A percentile compares a stretch with the other conserved stretches of the same genome.
Evolutionary conservation across 1,140 invertebrate species (phyloP).

Genomic region (Aporrectodea caliginosa): DNA sequence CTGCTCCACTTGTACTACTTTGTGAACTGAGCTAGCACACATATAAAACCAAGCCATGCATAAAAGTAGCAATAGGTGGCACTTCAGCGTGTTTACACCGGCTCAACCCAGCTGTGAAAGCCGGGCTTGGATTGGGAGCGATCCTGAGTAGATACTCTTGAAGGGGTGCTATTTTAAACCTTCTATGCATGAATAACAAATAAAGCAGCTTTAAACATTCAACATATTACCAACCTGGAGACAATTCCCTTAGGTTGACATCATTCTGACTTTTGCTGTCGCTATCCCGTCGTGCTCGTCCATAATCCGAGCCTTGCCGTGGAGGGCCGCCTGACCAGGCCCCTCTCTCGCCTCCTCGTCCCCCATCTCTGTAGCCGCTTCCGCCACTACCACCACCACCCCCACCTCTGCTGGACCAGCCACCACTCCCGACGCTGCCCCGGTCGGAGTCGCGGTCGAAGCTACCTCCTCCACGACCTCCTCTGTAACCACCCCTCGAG

Average conservation of each 20-base stretch:
- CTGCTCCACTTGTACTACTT: too few relatives aligned
- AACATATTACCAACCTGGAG: slow-evolving; percentile 6
- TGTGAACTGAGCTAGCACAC: too few relatives aligned
- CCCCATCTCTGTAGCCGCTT: not conserved
- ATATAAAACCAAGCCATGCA: too few relatives aligned
- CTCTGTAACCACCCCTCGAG: not conserved
- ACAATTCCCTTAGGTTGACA: slow-evolving; percentile 12
- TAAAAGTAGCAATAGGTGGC: too few relatives aligned
- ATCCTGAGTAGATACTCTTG: too few relatives aligned
- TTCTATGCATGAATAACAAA: too few relatives aligned
- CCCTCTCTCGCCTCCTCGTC: slow-evolving; percentile 1
- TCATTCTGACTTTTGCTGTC: slow-evolving; percentile 22
- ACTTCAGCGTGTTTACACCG: too few relatives aligned
- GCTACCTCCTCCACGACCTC: not conserved
- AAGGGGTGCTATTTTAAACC: too few relatives aligned
- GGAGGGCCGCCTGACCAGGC: not conserved
- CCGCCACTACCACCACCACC: not conserved
- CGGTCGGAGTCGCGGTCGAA: not conserved
- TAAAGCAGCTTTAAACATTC: too few relatives aligned
- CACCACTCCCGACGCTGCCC: not conserved
- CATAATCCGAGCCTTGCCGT: not conserved
- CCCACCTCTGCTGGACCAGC: slow-evolving; percentile 7
- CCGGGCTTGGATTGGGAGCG: too few relatives aligned
- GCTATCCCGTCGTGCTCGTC: slow-evolving; percentile 13
- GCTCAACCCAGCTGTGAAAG: too few relatives aligned